Conservation (phyloP, 2,797 vertebrate genomes). For the Eptatretus atami region DNA sequence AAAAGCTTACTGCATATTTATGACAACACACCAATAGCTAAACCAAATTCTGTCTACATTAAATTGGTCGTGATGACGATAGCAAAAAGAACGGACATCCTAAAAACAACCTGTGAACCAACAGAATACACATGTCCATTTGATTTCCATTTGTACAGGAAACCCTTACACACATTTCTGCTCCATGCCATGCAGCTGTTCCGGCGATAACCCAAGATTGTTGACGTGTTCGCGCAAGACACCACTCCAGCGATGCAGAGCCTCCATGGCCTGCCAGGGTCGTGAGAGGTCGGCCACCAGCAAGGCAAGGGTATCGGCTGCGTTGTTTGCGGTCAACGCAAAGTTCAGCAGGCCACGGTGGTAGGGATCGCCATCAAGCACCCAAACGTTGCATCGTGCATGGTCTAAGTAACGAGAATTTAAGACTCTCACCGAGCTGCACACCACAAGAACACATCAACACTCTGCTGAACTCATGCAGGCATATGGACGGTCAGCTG, state of each 20-base stretch:
- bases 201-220: slow-evolving; percentile 64
- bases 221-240: slow-evolving; percentile 77
- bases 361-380: slow-evolving; percentile 81
- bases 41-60: too few species aligned
- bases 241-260: slow-evolving; percentile 84
- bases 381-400: slow-evolving; percentile 78
- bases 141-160: too few species aligned
- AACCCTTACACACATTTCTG: slow-evolving; percentile 37
- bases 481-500: background rate
- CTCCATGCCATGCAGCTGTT: slow-evolving; percentile 78
- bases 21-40: too few species aligned
- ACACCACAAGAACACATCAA: background rate
- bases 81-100: too few species aligned
- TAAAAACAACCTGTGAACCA: too few species aligned
- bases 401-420: slow-evolving; percentile 27
- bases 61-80: too few species aligned
- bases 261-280: slow-evolving; percentile 82
- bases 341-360: slow-evolving; percentile 91
- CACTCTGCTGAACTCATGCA: background rate
- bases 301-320: slow-evolving; percentile 48
- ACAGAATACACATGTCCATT: too few species aligned
- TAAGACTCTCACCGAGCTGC: background rate
- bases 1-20: too few species aligned
- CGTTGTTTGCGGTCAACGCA: slow-evolving; percentile 35
- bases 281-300: slow-evolving; percentile 73